phyloP scores from a whole-genome alignment of 2,113 vertebrate species.

The Myrmophylax atrothorax region DNA sequence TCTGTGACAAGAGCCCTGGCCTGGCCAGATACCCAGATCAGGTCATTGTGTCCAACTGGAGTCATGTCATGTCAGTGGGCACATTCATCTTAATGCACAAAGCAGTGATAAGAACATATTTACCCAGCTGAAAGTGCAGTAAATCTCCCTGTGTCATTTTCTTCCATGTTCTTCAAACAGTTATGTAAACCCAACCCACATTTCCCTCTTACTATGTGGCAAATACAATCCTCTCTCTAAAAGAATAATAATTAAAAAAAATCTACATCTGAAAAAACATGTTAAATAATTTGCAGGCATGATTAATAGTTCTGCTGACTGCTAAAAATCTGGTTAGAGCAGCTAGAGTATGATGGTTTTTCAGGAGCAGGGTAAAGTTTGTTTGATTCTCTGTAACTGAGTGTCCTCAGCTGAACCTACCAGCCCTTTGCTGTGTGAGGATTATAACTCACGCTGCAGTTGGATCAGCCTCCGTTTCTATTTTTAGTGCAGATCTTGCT shows the following conservation, averaged over 20 bases:
- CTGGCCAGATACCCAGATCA: neutral
- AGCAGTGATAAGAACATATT: neutral
- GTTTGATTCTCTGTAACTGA: constrained; percentile 36
- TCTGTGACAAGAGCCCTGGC: neutral
- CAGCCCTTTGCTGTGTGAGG: constrained; percentile 56
- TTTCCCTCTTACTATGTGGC: neutral
- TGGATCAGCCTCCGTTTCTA: constrained; percentile 69
- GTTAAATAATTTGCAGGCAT: neutral
- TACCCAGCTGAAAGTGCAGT: neutral
- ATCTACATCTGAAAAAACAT: neutral
- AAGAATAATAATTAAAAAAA: neutral
- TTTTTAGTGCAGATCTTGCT: constrained; percentile 75
- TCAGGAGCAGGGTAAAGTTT: constrained; percentile 39
- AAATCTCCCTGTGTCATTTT: neutral
- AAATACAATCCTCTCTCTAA: neutral
- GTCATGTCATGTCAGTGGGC: neutral
- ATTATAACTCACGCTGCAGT: constrained; percentile 68
- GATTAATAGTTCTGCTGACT: constrained; percentile 21
- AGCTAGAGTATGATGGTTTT: neutral
- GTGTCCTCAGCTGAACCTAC: constrained; percentile 76
- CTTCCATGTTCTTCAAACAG: neutral
- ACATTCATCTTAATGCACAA: neutral
- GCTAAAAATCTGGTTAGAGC: neutral
- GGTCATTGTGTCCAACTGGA: neutral
- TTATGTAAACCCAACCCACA: neutral